Conservation (phyloP, 2,797 vertebrate genomes). For the Hyperoplus lanceolatus region DNA sequence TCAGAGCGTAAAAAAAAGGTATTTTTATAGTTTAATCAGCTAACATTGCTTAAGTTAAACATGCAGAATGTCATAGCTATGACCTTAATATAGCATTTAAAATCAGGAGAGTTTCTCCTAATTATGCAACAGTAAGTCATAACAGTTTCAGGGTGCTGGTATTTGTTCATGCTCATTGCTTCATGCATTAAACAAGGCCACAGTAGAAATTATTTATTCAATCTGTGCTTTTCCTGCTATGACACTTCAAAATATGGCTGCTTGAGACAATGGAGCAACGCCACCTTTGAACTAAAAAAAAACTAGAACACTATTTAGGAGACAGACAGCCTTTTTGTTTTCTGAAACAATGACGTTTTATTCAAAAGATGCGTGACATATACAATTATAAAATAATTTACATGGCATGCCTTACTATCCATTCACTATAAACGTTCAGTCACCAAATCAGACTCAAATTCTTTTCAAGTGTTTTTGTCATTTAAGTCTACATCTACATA, state of each 20-base stretch:
- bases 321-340: slow-evolving; percentile 66
- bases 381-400: slow-evolving; percentile 88
- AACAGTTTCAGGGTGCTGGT: not conserved
- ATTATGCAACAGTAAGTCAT: not conserved
- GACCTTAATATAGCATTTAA: not conserved
- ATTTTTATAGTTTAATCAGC: too few species aligned
- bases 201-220: not conserved
- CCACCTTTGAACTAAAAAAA: not conserved
- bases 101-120: not conserved
- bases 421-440: slow-evolving; percentile 87
- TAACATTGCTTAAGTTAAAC: too few species aligned
- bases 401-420: slow-evolving; percentile 87
- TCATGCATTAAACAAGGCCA: not conserved
- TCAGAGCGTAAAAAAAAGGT: too few species aligned
- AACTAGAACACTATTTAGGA: not conserved
- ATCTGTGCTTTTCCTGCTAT: not conserved
- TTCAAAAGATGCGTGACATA: slow-evolving; percentile 89
- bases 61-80: not conserved
- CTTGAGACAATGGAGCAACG: not conserved
- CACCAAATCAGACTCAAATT: slow-evolving; percentile 80
- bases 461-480: slow-evolving; percentile 78
- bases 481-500: slow-evolving; percentile 82
- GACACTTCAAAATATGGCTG: not conserved
- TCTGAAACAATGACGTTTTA: slow-evolving; percentile 85
- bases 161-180: not conserved